phyloP scores from a whole-genome alignment of 1,140 invertebrate genomes.

The Grapholita molesta region DNA sequence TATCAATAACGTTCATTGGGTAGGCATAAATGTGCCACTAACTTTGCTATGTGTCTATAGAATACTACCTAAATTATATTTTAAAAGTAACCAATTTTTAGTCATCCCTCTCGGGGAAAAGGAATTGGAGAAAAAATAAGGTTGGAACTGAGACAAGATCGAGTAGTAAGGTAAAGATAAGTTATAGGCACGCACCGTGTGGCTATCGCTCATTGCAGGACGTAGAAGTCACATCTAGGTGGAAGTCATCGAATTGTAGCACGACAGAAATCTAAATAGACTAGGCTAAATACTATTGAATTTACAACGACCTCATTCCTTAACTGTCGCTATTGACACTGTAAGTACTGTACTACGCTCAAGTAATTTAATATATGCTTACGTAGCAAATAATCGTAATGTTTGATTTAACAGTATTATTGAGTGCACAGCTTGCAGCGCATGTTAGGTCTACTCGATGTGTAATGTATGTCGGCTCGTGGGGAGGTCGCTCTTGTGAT shows the following conservation, averaged over 20 bases:
- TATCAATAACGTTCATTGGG: background rate
- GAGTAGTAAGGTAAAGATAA: constrained; percentile 61
- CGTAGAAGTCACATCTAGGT: constrained; percentile 11
- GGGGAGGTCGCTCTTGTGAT: background rate
- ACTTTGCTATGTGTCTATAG: constrained; percentile 9
- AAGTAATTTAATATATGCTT: background rate
- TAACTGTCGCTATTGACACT: background rate
- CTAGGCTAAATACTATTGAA: background rate
- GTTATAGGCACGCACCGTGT: constrained; percentile 54
- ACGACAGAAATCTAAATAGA: background rate
- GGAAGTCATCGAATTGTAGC: background rate
- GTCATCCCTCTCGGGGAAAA: constrained; percentile 67
- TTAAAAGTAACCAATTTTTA: constrained; percentile 69
- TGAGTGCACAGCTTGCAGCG: constrained; percentile 29
- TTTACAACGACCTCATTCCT: background rate
- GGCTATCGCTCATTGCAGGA: constrained; percentile 42
- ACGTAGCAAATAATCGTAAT: constrained; percentile 1
- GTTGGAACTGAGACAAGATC: constrained; percentile 72
- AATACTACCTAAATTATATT: constrained; percentile 34
- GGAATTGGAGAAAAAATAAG: constrained; percentile 73
- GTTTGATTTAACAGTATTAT: background rate
- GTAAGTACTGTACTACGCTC: constrained; percentile 7
- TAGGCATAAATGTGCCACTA: background rate
- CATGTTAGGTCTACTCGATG: constrained; percentile 28
- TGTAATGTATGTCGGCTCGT: constrained; percentile 16